Base-by-base conservation (phyloP, 37 sponge, comb jelly and placozoan species). In the Bolinopsis microptera region DNA sequence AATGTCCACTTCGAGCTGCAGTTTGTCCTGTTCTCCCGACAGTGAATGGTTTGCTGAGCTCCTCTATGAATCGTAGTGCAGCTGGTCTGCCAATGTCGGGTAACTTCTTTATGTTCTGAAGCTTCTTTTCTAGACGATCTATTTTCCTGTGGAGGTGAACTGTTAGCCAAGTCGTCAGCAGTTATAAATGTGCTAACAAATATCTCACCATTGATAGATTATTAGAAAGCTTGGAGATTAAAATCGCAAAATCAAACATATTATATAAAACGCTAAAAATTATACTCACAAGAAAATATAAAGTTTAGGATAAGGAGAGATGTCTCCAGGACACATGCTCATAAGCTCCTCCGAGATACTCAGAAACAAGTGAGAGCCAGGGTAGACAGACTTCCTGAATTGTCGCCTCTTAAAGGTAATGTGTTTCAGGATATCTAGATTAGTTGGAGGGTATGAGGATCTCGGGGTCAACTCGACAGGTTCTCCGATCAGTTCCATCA, bases 401-500 rank as follows among this genome's bases (percentile, higher is more conserved):
- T 27, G 35, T 16, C 37, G 22, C 1, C 82, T 28, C 37, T 37
- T 32, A 33, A 34, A 80, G 82, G 3, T 21, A 37, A 80, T 16
- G 82, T 80, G 82, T 80, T 80, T 80, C 38, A 80, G 82, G 22
- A 80, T 16, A 22, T 24, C 38, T 33, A 80, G 82, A 37, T 80
- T 80, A 37, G 82, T 34, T 8, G 38, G 82, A 2, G 82, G 82
- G 21, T 5, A 16, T 34, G 38, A 21, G 37, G 38, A 36, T 8
- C 26, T 3, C 1, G 37, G 3, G 37, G 82, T 80, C 37, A 80
- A 37, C 37, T 80, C 82, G 1, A 8, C 82, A 34, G 82, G 36
- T 13, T 28, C 34, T 80, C 82, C 82, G 36, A 80, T 80, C 2
- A 80, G 37, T 80, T 28, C 34, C 2, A 9, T 23, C 82, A 80